Evolutionary conservation across 1,140 invertebrate species (phyloP).

Genomic region (Melitaea cinxia): DNA sequence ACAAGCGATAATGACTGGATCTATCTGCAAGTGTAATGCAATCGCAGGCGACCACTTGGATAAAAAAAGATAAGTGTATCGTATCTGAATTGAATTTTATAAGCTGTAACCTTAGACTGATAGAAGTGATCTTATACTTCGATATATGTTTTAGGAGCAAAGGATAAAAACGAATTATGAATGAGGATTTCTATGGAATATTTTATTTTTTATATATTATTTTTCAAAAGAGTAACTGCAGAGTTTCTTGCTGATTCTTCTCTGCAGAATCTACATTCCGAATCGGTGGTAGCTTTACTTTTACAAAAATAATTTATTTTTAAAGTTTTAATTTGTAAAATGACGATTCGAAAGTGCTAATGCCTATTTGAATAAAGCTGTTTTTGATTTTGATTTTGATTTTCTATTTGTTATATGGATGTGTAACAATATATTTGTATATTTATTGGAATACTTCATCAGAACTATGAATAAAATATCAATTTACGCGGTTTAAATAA

Average conservation of each 20-base stretch:
- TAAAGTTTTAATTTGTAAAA: too few relatives aligned
- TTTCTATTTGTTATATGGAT: neutral
- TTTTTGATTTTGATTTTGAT: too few relatives aligned
- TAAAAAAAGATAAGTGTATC: constrained; percentile 12
- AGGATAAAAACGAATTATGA: too few relatives aligned
- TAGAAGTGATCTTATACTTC: neutral
- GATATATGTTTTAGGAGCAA: neutral
- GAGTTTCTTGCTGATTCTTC: too few relatives aligned
- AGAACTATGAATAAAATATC: constrained; percentile 17
- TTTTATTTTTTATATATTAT: too few relatives aligned
- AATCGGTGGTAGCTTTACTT: too few relatives aligned
- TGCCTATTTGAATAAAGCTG: too few relatives aligned
- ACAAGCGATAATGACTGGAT: constrained; percentile 58
- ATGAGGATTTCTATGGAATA: too few relatives aligned
- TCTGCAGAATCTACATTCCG: too few relatives aligned
- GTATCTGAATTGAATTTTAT: constrained; percentile 25
- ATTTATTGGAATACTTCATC: neutral
- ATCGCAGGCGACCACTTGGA: constrained; percentile 3
- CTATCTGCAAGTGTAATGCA: constrained; percentile 59
- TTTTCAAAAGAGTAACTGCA: too few relatives aligned
- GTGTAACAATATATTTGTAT: neutral
- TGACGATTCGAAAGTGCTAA: too few relatives aligned
- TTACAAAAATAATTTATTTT: too few relatives aligned
- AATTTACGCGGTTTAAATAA: constrained; percentile 20
- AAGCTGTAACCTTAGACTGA: constrained; percentile 13